These are phyloP conservation scores for Sylvicapra grimmia DNA, from an alignment of 2,113 vertebrate species.

Conservation along the genomic window DNA sequence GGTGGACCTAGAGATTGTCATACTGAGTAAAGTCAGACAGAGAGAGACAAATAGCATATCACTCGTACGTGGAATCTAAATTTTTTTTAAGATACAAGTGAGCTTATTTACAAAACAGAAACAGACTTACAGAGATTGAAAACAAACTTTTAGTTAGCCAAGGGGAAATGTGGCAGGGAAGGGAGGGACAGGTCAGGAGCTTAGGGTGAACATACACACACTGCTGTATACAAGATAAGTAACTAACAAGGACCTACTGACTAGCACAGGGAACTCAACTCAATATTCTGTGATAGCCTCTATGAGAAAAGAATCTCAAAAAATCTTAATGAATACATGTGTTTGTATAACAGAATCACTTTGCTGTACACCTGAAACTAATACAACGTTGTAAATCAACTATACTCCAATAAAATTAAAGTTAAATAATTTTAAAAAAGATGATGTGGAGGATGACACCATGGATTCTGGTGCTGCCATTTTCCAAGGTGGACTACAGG, in stretches of 20 bases:
- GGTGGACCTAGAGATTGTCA: neutral
- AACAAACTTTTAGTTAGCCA: neutral
- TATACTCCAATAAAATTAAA: neutral
- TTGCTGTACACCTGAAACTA: neutral
- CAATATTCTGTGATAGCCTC: neutral
- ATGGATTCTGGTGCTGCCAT: neutral
- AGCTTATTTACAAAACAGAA: neutral
- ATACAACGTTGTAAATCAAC: neutral
- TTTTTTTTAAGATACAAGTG: neutral
- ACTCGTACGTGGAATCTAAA: neutral
- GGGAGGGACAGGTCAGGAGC: neutral
- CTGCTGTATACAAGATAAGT: neutral
- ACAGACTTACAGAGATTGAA: neutral
- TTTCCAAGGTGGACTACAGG: neutral
- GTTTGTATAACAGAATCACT: neutral
- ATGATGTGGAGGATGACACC: neutral
- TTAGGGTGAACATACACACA: neutral
- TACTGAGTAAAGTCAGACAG: neutral
- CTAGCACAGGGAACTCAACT: neutral
- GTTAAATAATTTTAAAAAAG: neutral
- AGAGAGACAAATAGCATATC: neutral
- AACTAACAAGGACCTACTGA: neutral
- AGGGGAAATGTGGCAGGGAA: neutral
- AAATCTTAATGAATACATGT: neutral
- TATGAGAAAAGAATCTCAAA: neutral